Conservation (phyloP, 2,888 invertebrate species). For the Drosophila bunnanda region DNA sequence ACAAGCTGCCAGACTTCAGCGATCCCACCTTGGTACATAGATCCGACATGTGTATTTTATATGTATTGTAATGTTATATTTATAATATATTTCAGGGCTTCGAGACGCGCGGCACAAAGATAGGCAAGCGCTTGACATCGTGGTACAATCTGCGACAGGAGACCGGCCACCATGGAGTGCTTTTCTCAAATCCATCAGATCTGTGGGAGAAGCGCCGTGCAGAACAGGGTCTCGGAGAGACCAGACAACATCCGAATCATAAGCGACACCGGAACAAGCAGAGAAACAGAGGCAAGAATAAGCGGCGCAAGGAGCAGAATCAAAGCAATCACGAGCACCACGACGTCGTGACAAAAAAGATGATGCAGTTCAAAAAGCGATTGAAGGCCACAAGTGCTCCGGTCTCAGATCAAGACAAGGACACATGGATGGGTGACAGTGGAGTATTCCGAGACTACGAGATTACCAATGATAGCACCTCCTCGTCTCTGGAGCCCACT, state of each 20-base stretch:
- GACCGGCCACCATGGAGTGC: slow-evolving; percentile 88
- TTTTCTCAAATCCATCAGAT: slow-evolving; percentile 88
- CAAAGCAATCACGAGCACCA: slow-evolving; percentile 47
- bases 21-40: slow-evolving; percentile 91
- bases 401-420: slow-evolving; percentile 25
- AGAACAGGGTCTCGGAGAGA: slow-evolving; percentile 51
- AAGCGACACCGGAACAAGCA: slow-evolving; percentile 68
- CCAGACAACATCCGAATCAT: slow-evolving; percentile 49
- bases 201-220: slow-evolving; percentile 84
- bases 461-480: slow-evolving; percentile 74
- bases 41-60: background rate
- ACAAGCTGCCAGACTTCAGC: slow-evolving; percentile 91
- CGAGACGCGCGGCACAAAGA: slow-evolving; percentile 94
- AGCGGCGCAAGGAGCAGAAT: slow-evolving; percentile 71
- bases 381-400: slow-evolving; percentile 59
- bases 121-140: slow-evolving; percentile 91
- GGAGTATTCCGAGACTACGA: slow-evolving; percentile 82
- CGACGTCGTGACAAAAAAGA: slow-evolving; percentile 50
- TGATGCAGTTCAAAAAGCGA: slow-evolving; percentile 56
- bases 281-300: slow-evolving; percentile 74
- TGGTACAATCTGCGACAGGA: slow-evolving; percentile 94
- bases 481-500: slow-evolving; percentile 51
- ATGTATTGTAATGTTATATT: background rate
- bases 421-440: slow-evolving; percentile 81
- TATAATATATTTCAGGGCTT: slow-evolving; percentile 89